phyloP scores from a whole-genome alignment of 2,113 vertebrate species.

The Ceyx margarethae region DNA sequence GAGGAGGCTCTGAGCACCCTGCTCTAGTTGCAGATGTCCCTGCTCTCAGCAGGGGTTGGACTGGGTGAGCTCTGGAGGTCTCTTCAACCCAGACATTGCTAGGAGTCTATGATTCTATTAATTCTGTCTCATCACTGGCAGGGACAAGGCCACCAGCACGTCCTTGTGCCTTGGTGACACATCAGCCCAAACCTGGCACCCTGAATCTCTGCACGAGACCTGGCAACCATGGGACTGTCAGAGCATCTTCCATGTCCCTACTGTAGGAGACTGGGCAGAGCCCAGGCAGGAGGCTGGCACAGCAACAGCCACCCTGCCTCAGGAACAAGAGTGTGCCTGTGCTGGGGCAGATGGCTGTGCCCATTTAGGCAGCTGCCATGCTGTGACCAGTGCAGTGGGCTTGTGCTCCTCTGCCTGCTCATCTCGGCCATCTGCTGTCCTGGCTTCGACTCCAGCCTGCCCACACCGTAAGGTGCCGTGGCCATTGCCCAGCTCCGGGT shows the following conservation, averaged over 20 bases:
- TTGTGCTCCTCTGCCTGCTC: not conserved
- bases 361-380: not conserved
- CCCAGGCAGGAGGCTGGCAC: not conserved
- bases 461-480: not conserved
- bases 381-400: not conserved
- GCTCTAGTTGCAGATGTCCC: too few relatives aligned
- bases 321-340: not conserved
- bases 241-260: not conserved
- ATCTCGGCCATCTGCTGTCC: not conserved
- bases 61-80: too few relatives aligned
- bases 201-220: rapidly evolving
- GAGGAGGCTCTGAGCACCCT: too few relatives aligned
- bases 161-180: not conserved
- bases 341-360: not conserved
- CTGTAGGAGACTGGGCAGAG: not conserved
- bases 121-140: not conserved
- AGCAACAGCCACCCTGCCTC: not conserved
- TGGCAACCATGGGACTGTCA: not conserved
- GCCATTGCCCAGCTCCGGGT: not conserved
- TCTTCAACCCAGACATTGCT: too few relatives aligned
- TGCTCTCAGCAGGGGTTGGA: too few relatives aligned
- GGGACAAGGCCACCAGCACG: not conserved
- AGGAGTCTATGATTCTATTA: too few relatives aligned
- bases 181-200: not conserved
- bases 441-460: not conserved